Evolutionary conservation across 2,113 vertebrate genomes (phyloP), one percentile per base, ranked within the genome.

Genomic region (Pyrgilauda ruficollis): DNA sequence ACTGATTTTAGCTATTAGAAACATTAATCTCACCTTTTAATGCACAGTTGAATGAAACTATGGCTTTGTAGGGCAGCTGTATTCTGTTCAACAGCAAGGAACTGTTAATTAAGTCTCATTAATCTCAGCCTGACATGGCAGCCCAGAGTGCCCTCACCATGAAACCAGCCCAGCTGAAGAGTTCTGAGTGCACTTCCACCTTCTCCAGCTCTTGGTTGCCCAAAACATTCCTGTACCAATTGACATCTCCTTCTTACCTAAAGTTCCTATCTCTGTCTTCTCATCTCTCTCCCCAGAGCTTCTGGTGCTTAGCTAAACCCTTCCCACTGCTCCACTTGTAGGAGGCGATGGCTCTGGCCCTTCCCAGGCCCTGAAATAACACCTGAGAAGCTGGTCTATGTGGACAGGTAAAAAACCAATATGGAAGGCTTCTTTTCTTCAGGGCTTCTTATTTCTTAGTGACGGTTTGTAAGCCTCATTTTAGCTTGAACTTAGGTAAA

Each of bases 401-500:
- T 5, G 8, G 24, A 64, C 17, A 21, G n/a, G 22, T 13, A 24
- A 76, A 85, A 79, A 58, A 6, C 2, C 24, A 24, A 26, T 8
- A 27, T 56, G 13, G 33, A 90, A 63, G 50, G 11, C 7, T 66
- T 90, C 50, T 55, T 62, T 55, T 26, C 56, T 26, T 9, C 35
- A n/a, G 19, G 2, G 0, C 15, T 55, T 83, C 70, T 86, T 82
- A 58, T 61, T 79, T 50, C 37, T 69, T 56, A 52, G 28, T 4
- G 8, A 18, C 31, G 33, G 26, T 73, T 89, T 77, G 15, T 3
- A 6, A 82, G 14, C 24, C 66, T 82, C 41, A 20, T 73, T 94
- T 94, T 93, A 93, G 55, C 59, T 77, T 93, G 84, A 93, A 84
- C 82, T 90, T 78, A 76, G 43, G 82, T 93, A 91, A 95, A 94